Evolutionary conservation across 2,113 vertebrate species (phyloP), one percentile per base, ranked within the genome.

Genomic region (Chaetorhynchus papuensis): DNA sequence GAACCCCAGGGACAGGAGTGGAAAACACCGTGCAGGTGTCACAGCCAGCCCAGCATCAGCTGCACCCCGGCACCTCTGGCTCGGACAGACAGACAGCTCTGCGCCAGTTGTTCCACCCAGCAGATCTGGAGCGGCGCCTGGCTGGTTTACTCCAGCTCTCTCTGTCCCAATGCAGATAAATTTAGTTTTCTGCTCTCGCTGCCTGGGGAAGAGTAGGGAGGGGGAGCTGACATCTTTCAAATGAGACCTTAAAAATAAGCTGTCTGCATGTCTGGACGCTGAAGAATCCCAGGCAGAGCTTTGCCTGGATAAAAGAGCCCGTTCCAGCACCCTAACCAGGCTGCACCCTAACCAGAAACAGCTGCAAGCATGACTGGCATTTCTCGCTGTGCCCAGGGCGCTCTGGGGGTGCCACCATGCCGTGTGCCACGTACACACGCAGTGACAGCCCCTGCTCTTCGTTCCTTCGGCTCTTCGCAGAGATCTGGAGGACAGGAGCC

Each of bases 211-310:
- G 89, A 87, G 81, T 41, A 94, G 91, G 94, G 84, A 95, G 93
- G 89, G 95, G 93, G 86, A 94, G 86, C 56, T 94, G 96, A 96
- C 94, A 95, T 96, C 80, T 96, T 92, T 96, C 96, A 95, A 93
- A 94, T 6, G 89, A 96, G 94, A 95, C 92, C 88, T 96, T 94
- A 96, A 91, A 96, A 97, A 95, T 75, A 93, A 94, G 65, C 88
- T 95, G 80, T 89, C 88, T 83, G 52, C 90, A 39, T 4, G 60
- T 78, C 85, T 96, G 92, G 92, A 71, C 33, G 0, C 21, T 86
- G 72, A 93, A 87, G 81, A 89, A 93, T 92, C 45, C 69, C 94
- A 91, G 65, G 57, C 60, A 94, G 75, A 90, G 72, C 54, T 88
- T 11, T 77, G 75, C 75, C 75, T 63, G 52, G 64, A 54, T 83